Percentiles rank a stretch among this genome's conserved stretches.
These are phyloP conservation scores for Regulus satrapa DNA, from an alignment of 2,113 vertebrate genomes.

Conservation along the genomic window DNA sequence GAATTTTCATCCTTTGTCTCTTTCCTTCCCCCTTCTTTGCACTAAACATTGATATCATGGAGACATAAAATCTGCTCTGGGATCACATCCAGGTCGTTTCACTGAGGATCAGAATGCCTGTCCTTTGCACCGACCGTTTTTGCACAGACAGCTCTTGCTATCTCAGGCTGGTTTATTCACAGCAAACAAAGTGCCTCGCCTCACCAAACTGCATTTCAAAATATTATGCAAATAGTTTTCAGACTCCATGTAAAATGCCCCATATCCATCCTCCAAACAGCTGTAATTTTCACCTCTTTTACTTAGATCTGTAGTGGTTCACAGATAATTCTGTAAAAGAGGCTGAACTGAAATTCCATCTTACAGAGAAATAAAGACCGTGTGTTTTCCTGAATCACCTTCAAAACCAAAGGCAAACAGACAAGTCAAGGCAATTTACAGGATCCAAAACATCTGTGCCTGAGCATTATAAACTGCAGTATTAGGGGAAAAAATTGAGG, in stretches of 20 bases:
- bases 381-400: background rate
- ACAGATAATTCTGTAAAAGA: background rate
- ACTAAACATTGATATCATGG: fast-evolving
- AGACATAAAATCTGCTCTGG: background rate
- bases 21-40: background rate
- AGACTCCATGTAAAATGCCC: background rate
- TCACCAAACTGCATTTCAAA: background rate
- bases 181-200: background rate
- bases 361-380: background rate
- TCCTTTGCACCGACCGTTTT: background rate
- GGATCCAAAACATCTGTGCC: background rate
- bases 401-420: background rate
- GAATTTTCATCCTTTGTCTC: background rate
- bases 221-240: background rate
- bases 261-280: background rate
- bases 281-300: background rate
- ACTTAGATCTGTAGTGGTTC: background rate
- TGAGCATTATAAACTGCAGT: background rate
- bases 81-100: background rate
- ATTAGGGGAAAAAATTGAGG: background rate
- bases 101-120: background rate
- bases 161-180: background rate
- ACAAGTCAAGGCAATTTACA: background rate
- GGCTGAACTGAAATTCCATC: background rate
- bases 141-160: background rate